These are phyloP conservation scores for Acanthosepion esculentum DNA, from an alignment of 2,888 invertebrate species.

Conservation along the genomic window DNA sequence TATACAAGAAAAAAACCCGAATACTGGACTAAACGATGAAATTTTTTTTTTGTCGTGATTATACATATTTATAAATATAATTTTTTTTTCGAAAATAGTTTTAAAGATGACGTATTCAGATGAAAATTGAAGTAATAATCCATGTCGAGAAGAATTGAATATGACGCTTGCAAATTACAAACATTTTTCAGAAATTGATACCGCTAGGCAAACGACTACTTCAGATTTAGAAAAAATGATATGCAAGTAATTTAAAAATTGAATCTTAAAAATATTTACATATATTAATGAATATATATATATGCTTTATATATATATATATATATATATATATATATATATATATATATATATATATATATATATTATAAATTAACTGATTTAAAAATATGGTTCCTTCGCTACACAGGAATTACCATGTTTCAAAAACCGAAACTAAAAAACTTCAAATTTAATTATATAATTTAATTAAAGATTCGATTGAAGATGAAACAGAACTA, in stretches of 20 bases:
- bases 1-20: conserved; percentile 15
- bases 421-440: too few species aligned
- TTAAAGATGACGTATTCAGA: too few species aligned
- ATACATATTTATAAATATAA: conserved; percentile 25
- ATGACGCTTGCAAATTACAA: too few species aligned
- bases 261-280: not conserved
- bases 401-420: too few species aligned
- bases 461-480: too few species aligned
- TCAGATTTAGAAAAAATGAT: not conserved
- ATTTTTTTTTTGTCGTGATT: not conserved
- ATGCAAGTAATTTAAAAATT: conserved; percentile 3
- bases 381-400: too few species aligned
- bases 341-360: conserved; percentile 6
- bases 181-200: too few species aligned
- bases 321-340: not conserved
- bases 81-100: too few species aligned
- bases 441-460: too few species aligned
- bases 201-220: not conserved
- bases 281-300: not conserved
- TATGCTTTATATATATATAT: conserved; percentile 1
- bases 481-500: too few species aligned
- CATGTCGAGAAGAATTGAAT: too few species aligned
- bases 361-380: not conserved
- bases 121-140: too few species aligned
- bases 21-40: not conserved